These are phyloP conservation scores for Trialeurodes vaporariorum DNA, from an alignment of 1,140 invertebrate genomes.

Conservation along the genomic window DNA sequence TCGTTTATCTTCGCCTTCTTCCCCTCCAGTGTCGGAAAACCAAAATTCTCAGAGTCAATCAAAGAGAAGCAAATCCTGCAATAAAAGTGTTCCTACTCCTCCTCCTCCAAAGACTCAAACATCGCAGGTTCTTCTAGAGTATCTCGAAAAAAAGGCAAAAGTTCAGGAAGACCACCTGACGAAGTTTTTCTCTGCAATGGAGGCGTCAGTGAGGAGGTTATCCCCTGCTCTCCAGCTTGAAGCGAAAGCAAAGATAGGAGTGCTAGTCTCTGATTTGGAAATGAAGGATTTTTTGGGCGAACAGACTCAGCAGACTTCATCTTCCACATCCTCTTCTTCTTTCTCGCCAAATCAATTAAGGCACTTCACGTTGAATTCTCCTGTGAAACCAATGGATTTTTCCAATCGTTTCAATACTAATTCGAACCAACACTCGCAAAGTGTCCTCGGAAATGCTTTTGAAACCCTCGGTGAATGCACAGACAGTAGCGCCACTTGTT, in stretches of 20 bases:
- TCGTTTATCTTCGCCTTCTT: background rate
- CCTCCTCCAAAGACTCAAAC: background rate
- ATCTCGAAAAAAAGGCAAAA: background rate
- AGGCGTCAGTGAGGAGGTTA: conserved; percentile 4
- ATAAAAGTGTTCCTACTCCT: no score
- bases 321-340: no score
- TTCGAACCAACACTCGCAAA: no score
- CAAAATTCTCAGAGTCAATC: background rate
- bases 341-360: no score
- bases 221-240: conserved; percentile 5
- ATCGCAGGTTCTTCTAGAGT: background rate
- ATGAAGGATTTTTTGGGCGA: conserved; percentile 8
- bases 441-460: no score
- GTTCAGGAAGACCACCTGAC: background rate
- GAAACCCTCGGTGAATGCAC: no score
- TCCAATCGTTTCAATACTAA: no score
- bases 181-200: background rate
- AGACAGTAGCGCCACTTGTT: no score
- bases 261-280: conserved; percentile 8
- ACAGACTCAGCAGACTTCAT: no score
- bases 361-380: no score
- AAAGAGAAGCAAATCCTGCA: no score
- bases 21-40: background rate
- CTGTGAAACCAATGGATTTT: no score
- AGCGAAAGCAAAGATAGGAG: conserved; percentile 3